These are phyloP conservation scores for Takifugu bimaculatus DNA, from an alignment of 2,113 vertebrate species.

Conservation along the genomic window DNA sequence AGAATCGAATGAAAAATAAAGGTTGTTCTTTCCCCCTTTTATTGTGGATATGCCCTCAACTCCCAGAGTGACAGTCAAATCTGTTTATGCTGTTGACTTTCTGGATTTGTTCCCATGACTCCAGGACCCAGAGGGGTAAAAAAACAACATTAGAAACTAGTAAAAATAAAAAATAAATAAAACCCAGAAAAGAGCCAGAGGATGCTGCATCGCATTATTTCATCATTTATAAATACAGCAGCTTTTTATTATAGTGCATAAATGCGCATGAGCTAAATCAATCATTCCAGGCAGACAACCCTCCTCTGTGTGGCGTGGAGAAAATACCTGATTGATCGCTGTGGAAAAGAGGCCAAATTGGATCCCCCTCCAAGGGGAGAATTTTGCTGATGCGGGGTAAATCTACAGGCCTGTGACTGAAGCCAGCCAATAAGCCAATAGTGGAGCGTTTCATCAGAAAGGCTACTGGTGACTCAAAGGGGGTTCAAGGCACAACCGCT, in stretches of 20 bases:
- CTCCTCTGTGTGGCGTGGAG: not conserved
- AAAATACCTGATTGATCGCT: conserved; percentile 21
- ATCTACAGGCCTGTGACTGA: not conserved
- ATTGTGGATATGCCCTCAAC: not conserved
- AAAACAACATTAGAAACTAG: too few species aligned
- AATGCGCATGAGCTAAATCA: not conserved
- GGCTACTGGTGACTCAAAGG: conserved; percentile 1
- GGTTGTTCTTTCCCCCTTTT: not conserved
- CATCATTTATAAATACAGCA: too few species aligned
- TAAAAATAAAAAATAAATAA: too few species aligned
- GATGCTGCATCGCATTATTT: too few species aligned
- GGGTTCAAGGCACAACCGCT: conserved; percentile 1
- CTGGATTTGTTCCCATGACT: not conserved
- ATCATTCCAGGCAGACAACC: not conserved
- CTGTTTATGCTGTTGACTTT: not conserved
- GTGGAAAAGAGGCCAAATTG: conserved; percentile 18
- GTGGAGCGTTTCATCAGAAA: conserved; percentile 17
- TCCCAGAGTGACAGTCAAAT: not conserved
- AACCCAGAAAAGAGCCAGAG: too few species aligned
- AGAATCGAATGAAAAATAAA: not conserved
- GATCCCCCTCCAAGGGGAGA: not conserved
- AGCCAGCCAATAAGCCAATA: conserved; percentile 29
- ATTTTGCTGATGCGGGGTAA: conserved; percentile 29
- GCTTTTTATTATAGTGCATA: too few species aligned
- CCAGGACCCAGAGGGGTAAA: not conserved